Evolutionary conservation across 2,888 invertebrate genomes (phyloP).

Genomic region (Protophormia terraenovae): DNA sequence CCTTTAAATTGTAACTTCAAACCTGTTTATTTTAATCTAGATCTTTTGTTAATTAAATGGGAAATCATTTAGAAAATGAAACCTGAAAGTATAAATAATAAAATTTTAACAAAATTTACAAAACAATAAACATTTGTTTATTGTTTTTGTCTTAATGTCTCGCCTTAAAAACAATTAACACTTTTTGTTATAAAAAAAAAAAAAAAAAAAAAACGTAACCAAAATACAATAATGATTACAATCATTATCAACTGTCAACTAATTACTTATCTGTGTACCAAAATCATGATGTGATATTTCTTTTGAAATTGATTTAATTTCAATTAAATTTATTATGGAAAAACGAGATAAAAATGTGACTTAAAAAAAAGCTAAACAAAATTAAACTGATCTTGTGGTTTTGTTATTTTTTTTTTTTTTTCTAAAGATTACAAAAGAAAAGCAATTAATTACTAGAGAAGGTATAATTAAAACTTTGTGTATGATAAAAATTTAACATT

Average conservation of each 20-base stretch:
- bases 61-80: constrained; percentile 39
- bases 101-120: constrained; percentile 9
- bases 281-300: constrained; percentile 26
- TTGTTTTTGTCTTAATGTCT: not conserved
- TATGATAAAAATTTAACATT: constrained; percentile 5
- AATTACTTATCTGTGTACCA: constrained; percentile 25
- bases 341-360: constrained; percentile 47
- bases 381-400: not conserved
- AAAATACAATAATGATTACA: constrained; percentile 23
- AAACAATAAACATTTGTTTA: constrained; percentile 1
- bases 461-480: constrained; percentile 33
- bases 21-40: constrained; percentile 37
- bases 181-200: constrained; percentile 23
- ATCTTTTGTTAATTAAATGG: constrained; percentile 58
- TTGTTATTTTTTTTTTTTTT: constrained; percentile 64
- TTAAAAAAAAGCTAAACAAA: constrained; percentile 22
- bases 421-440: not conserved
- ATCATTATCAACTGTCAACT: constrained; percentile 55
- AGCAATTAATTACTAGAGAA: constrained; percentile 31
- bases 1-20: too few species aligned
- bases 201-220: not conserved
- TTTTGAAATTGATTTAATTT: constrained; percentile 23
- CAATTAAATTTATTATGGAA: constrained; percentile 40
- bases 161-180: constrained; percentile 44
- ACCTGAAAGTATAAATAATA: too few species aligned